Conservation (phyloP, 2,113 vertebrate species). For the Alectura lathami region DNA sequence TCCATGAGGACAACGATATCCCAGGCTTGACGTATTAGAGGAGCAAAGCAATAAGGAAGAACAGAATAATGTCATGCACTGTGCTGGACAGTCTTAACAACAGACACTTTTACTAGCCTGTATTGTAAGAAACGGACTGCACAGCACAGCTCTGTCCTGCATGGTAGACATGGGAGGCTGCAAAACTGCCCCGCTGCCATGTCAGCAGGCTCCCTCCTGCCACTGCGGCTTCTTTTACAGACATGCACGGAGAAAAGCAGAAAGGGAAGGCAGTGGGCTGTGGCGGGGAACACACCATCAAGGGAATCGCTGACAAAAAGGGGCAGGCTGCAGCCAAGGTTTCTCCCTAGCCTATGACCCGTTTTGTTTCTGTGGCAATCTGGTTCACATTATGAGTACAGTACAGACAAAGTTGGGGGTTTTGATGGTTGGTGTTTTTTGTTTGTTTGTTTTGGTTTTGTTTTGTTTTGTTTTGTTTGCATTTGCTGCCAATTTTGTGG, state of each 20-base stretch:
- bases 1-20: not conserved
- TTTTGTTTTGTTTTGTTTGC: constrained; percentile 10
- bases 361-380: not conserved
- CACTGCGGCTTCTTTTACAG: not conserved
- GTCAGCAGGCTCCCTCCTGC: not conserved
- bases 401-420: not conserved
- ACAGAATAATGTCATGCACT: accelerated
- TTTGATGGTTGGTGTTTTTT: not conserved
- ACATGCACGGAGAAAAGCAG: not conserved
- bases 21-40: not conserved
- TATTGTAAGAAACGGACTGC: not conserved
- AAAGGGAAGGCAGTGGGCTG: not conserved
- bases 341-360: not conserved
- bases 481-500: constrained; percentile 46
- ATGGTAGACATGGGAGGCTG: not conserved
- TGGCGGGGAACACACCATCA: not conserved
- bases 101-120: not conserved
- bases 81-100: not conserved
- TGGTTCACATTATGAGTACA: constrained; percentile 1
- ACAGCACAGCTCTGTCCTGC: not conserved
- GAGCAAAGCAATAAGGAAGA: not conserved
- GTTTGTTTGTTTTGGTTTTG: not conserved
- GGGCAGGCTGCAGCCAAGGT: not conserved
- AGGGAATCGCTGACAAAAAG: not conserved
- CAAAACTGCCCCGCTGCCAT: not conserved